These are phyloP conservation scores for Lepeophtheirus nordmannii DNA, from an alignment of 2,888 invertebrate species.

Conservation along the genomic window DNA sequence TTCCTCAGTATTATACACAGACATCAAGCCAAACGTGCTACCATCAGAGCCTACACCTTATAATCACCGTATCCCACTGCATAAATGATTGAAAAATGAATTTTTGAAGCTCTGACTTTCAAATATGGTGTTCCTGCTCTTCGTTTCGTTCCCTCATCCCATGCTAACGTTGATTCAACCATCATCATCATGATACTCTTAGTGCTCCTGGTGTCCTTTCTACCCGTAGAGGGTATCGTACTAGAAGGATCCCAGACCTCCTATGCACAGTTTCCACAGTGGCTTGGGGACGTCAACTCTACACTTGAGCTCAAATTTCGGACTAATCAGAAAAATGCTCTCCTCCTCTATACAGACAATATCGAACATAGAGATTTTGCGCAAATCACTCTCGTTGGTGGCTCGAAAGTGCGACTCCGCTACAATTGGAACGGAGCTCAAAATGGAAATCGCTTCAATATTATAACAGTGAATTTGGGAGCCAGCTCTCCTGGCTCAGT, in stretches of 20 bases:
- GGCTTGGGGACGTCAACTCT: constrained; percentile 69
- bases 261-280: constrained; percentile 78
- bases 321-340: constrained; percentile 74
- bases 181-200: neutral
- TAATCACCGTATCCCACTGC: too few relatives aligned
- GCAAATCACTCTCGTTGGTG: constrained; percentile 80
- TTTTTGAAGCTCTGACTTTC: neutral
- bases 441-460: neutral
- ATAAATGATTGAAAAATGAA: too few relatives aligned
- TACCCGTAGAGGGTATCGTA: neutral
- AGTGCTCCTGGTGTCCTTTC: neutral
- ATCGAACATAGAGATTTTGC: constrained; percentile 90
- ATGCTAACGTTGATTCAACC: neutral
- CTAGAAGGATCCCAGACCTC: constrained; percentile 71
- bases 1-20: neutral
- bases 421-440: constrained; percentile 66
- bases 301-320: constrained; percentile 84
- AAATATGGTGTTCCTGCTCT: neutral
- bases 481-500: constrained; percentile 62
- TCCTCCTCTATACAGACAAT: constrained; percentile 85
- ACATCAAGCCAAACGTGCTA: neutral
- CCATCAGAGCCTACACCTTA: neutral
- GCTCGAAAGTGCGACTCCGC: constrained; percentile 59
- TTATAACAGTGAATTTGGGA: constrained; percentile 37
- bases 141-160: neutral